Conservation (phyloP, 2,797 vertebrate genomes). For the Sarcoramphus papa region DNA sequence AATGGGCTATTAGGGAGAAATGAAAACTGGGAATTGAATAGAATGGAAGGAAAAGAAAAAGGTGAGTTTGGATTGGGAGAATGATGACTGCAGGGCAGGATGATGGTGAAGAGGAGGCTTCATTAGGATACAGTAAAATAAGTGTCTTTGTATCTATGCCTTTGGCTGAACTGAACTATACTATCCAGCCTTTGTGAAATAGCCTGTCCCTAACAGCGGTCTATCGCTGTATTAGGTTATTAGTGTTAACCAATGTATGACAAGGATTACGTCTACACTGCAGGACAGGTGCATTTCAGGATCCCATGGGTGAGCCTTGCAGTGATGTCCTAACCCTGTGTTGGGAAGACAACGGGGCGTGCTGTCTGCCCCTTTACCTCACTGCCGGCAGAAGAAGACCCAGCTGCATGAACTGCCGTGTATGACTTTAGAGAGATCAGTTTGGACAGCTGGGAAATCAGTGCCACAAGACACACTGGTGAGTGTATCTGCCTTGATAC, state of each 20-base stretch:
- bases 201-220: not conserved
- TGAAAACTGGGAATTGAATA: not conserved
- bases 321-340: not conserved
- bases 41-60: not conserved
- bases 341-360: not conserved
- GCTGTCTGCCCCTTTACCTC: not conserved
- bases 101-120: not conserved
- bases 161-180: not conserved
- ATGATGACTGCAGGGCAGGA: not conserved
- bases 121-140: not conserved
- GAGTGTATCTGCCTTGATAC: not conserved
- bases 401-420: not conserved
- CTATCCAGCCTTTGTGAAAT: not conserved
- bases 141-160: not conserved
- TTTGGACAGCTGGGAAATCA: not conserved
- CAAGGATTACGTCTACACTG: not conserved
- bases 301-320: not conserved
- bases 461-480: not conserved
- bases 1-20: not conserved
- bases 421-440: not conserved
- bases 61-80: not conserved
- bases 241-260: not conserved
- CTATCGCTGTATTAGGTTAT: fast-evolving
- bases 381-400: not conserved
- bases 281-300: not conserved